A percentile compares a stretch with the other conserved stretches of the same genome.
Evolutionary conservation across 35 echinoderm and acorn worm species (phyloP).

Genomic region (Apostichopus japonicus): DNA sequence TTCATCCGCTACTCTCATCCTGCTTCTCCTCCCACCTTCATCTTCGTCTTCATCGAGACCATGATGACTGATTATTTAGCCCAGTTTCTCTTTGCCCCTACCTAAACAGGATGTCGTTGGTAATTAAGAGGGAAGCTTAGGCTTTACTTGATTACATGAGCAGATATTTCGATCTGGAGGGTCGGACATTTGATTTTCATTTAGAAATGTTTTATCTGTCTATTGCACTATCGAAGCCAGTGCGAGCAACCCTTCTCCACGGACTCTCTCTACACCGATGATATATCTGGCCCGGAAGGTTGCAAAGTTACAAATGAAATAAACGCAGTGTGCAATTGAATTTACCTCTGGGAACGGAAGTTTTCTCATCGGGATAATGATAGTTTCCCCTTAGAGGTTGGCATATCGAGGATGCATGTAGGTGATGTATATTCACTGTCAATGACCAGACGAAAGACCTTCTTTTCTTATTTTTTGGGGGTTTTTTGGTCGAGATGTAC

Average conservation of each 20-base stretch:
- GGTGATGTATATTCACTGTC: neutral
- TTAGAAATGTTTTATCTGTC: too few species aligned
- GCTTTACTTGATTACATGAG: neutral
- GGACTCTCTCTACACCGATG: neutral
- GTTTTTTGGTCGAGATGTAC: too few species aligned
- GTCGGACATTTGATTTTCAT: too few species aligned
- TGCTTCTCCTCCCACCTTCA: neutral
- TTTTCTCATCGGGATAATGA: neutral
- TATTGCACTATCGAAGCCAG: too few species aligned
- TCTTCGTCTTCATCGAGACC: neutral
- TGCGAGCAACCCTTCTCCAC: neutral
- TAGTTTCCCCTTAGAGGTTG: neutral
- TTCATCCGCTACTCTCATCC: neutral
- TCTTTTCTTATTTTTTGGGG: too few species aligned
- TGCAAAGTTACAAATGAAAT: neutral
- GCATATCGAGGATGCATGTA: neutral
- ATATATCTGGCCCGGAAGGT: neutral
- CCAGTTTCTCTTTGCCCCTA: neutral
- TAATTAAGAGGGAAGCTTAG: neutral
- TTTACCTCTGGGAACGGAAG: neutral
- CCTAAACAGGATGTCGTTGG: neutral
- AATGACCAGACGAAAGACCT: neutral
- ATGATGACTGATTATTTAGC: neutral
- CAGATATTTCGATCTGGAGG: neutral
- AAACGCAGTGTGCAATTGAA: neutral